Evolutionary conservation across 2,113 vertebrate species (phyloP).

Genomic region (Sorex fumeus): DNA sequence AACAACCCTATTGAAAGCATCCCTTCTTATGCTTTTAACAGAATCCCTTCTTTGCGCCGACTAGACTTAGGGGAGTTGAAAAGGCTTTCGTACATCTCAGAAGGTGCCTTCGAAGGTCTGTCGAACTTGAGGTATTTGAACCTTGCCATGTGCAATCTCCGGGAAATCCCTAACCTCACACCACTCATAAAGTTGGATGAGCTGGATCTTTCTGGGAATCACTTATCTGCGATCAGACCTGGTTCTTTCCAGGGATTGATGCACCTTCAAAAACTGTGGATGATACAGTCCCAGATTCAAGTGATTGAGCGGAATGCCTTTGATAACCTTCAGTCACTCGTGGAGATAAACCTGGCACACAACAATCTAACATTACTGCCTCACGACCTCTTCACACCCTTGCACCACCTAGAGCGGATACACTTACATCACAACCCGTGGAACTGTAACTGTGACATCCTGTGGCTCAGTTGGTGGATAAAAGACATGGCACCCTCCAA

Average conservation of each 20-base stretch:
- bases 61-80: constrained; percentile 98
- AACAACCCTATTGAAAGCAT: constrained; percentile 99
- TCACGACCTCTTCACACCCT: constrained; percentile 99
- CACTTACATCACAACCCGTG: constrained; percentile 99
- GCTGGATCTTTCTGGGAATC: constrained; percentile 99
- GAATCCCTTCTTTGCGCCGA: constrained; percentile 97
- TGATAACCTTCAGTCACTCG: constrained; percentile 98
- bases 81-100: constrained; percentile 98
- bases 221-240: constrained; percentile 95
- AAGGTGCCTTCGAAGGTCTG: constrained; percentile 99
- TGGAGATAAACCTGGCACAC: constrained; percentile 99
- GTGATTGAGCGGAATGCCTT: constrained; percentile 99
- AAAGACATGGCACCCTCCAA: constrained; percentile 99
- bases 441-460: constrained; percentile 99
- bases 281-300: constrained; percentile 99
- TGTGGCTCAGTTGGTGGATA: constrained; percentile 99
- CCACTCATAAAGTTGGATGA: constrained; percentile 97
- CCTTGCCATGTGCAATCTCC: constrained; percentile 99
- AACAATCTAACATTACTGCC: constrained; percentile 98
- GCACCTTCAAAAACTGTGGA: constrained; percentile 99
- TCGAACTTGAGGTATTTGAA: constrained; percentile 99
- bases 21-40: constrained; percentile 99
- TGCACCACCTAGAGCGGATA: constrained; percentile 97
- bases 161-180: constrained; percentile 99
- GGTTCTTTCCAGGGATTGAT: constrained; percentile 99